Evolutionary conservation across 92 coral and sea anemone species (phyloP).

Genomic region (Scolanthus callimorphus): DNA sequence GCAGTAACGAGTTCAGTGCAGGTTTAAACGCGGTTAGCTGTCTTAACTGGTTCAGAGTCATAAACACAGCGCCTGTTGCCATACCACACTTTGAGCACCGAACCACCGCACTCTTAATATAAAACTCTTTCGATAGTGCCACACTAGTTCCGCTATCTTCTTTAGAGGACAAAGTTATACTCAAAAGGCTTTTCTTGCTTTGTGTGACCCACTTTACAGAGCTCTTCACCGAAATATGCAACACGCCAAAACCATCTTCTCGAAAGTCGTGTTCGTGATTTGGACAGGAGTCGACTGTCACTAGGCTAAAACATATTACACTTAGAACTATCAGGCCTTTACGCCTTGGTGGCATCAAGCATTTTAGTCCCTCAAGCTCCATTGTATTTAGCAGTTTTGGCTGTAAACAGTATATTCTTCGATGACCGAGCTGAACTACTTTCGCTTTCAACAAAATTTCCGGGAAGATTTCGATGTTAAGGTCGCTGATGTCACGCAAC

Average conservation of each 20-base stretch:
- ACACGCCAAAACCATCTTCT: constrained; percentile 66
- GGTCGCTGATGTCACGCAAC: too few relatives aligned
- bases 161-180: constrained; percentile 49
- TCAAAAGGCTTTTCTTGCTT: constrained; percentile 37
- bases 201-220: constrained; percentile 46
- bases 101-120: constrained; percentile 53
- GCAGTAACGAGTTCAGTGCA: constrained; percentile 41
- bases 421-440: too few relatives aligned
- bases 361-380: too few relatives aligned
- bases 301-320: too few relatives aligned
- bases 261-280: constrained; percentile 48
- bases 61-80: constrained; percentile 71
- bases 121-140: constrained; percentile 27
- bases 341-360: too few relatives aligned
- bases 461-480: too few relatives aligned
- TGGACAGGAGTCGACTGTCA: constrained; percentile 26
- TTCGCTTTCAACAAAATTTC: too few relatives aligned
- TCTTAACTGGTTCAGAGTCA: constrained; percentile 49
- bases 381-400: too few relatives aligned
- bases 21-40: constrained; percentile 31
- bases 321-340: too few relatives aligned
- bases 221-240: constrained; percentile 50
- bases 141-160: constrained; percentile 26
- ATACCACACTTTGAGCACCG: constrained; percentile 63
- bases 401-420: too few relatives aligned